phyloP scores from a whole-genome alignment of 2,888 invertebrate genomes.

The Drosophila trichaetosa region DNA sequence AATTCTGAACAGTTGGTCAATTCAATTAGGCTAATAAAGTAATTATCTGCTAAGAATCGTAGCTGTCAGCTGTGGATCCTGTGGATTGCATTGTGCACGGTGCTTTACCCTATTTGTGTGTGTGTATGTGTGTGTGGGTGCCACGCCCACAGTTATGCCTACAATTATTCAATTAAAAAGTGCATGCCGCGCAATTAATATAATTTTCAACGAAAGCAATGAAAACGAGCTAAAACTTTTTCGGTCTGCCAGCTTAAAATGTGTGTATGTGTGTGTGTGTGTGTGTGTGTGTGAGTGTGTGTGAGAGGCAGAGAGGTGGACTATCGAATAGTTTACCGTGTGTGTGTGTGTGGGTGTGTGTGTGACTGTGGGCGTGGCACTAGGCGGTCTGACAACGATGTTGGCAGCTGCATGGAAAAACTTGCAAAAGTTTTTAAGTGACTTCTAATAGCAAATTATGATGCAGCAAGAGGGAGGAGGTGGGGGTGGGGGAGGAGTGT shows the following conservation, averaged over 20 bases:
- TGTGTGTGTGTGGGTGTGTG: slow-evolving; percentile 4
- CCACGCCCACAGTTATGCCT: slow-evolving; percentile 55
- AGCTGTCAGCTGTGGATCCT: slow-evolving; percentile 1
- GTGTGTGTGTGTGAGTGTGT: slow-evolving; percentile 1
- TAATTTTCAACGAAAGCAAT: slow-evolving; percentile 59
- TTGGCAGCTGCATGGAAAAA: slow-evolving; percentile 78
- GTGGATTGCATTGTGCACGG: background rate
- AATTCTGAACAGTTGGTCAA: background rate
- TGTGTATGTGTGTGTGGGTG: slow-evolving; percentile 2
- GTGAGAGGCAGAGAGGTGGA: slow-evolving; percentile 8
- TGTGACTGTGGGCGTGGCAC: slow-evolving; percentile 36
- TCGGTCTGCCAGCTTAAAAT: slow-evolving; percentile 36
- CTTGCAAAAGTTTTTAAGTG: slow-evolving; percentile 77
- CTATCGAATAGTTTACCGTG: slow-evolving; percentile 2
- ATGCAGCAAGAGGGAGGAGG: slow-evolving; percentile 45
- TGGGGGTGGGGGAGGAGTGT: background rate
- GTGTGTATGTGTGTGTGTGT: slow-evolving; percentile 6
- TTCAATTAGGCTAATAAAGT: slow-evolving; percentile 4
- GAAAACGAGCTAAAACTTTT: slow-evolving; percentile 47
- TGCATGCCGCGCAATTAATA: slow-evolving; percentile 68
- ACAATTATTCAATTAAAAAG: slow-evolving; percentile 78
- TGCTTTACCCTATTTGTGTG: background rate
- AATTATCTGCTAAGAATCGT: slow-evolving; percentile 1
- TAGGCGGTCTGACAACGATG: slow-evolving; percentile 76
- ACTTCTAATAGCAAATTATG: slow-evolving; percentile 79